phyloP scores from a whole-genome alignment of 2,113 vertebrate genomes.

The Gavia stellata region DNA sequence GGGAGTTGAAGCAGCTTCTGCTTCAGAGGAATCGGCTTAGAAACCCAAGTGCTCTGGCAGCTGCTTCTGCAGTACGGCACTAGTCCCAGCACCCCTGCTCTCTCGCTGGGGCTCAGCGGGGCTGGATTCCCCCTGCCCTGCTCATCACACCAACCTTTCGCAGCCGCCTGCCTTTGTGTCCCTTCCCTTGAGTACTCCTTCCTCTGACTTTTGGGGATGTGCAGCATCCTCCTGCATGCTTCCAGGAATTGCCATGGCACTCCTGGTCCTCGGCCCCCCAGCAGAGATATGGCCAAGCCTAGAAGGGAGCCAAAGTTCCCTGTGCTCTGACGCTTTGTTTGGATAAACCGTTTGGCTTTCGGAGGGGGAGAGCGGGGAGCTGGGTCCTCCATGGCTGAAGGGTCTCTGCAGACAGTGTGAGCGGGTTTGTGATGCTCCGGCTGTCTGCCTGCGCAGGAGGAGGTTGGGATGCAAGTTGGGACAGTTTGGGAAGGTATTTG shows the following conservation, averaged over 20 bases:
- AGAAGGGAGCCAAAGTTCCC: background rate
- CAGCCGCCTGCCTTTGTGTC: background rate
- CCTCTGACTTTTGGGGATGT: background rate
- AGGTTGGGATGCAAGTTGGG: background rate
- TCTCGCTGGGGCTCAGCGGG: background rate
- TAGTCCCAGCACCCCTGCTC: background rate
- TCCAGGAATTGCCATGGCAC: rapidly evolving
- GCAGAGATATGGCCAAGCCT: background rate
- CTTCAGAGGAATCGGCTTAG: background rate
- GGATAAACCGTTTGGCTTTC: background rate
- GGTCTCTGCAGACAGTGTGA: background rate
- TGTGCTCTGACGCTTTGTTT: background rate
- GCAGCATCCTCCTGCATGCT: background rate
- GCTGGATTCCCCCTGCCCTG: background rate
- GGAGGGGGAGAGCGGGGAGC: background rate
- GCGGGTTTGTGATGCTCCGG: rapidly evolving
- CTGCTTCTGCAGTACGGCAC: background rate
- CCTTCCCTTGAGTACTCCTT: background rate
- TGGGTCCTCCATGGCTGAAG: rapidly evolving
- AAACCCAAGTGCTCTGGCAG: background rate
- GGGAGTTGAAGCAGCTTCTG: background rate
- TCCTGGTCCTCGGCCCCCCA: background rate
- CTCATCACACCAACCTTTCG: background rate
- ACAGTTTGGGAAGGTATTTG: background rate
- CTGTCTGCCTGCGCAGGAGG: background rate